Conservation (phyloP, 2,113 vertebrate species). For the Cariama cristata region DNA sequence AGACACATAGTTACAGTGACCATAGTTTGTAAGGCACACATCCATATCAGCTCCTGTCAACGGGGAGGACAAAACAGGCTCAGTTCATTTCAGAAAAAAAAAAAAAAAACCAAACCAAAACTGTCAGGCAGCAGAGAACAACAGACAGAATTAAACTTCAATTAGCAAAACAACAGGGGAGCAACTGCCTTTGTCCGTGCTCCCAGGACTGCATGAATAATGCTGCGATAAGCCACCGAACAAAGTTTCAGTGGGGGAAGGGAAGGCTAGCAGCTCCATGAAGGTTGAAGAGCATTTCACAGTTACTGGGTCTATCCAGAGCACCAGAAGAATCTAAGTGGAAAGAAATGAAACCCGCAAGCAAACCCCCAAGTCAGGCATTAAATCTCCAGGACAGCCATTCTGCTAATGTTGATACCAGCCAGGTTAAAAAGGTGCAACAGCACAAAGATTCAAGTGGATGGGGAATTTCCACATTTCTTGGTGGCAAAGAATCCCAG, state of each 20-base stretch:
- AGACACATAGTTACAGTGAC: slow-evolving; percentile 97
- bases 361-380: not conserved
- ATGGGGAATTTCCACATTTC: not conserved
- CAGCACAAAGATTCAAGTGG: not conserved
- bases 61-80: slow-evolving; percentile 36
- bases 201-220: slow-evolving; percentile 66
- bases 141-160: slow-evolving; percentile 48
- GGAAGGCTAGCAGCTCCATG: not conserved
- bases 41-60: slow-evolving; percentile 97
- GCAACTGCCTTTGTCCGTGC: slow-evolving; percentile 49
- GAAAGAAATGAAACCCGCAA: not conserved
- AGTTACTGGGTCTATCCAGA: not conserved
- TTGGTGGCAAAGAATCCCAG: not conserved
- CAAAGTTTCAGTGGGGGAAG: slow-evolving; percentile 51
- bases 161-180: slow-evolving; percentile 65
- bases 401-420: not conserved
- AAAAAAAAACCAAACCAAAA: not conserved
- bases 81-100: not conserved
- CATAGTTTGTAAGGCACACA: slow-evolving; percentile 99
- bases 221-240: slow-evolving; percentile 34
- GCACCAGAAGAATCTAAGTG: not conserved
- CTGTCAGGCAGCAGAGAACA: slow-evolving; percentile 17
- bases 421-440: not conserved
- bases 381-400: not conserved
- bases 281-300: not conserved